Conservation (phyloP, 2,113 vertebrate genomes). For the Thymallus thymallus region DNA sequence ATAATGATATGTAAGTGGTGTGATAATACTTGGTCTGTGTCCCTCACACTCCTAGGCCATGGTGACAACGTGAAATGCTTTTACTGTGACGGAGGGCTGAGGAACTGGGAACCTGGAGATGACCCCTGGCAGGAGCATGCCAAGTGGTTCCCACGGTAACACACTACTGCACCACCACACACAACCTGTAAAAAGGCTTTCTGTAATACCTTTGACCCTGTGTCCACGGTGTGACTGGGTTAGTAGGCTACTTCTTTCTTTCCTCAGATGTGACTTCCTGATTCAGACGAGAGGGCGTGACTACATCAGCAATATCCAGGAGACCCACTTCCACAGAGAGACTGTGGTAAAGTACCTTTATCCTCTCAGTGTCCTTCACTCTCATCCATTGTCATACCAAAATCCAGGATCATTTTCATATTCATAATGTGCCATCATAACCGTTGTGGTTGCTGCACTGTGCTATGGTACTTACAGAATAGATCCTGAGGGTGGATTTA, state of each 20-base stretch:
- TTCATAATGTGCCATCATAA: too few relatives aligned
- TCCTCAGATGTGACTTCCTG: constrained; percentile 84
- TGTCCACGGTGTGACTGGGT: background rate
- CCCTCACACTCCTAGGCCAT: constrained; percentile 69
- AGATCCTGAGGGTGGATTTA: background rate
- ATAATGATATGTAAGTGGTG: background rate
- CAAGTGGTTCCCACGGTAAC: constrained; percentile 91
- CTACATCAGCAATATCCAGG: constrained; percentile 79
- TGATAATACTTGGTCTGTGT: too few relatives aligned
- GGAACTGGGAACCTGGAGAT: constrained; percentile 86
- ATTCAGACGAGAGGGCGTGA: constrained; percentile 79
- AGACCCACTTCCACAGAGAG: constrained; percentile 63
- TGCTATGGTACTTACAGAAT: background rate
- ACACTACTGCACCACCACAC: background rate
- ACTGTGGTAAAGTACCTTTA: constrained; percentile 70
- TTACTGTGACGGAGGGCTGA: constrained; percentile 84
- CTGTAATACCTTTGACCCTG: background rate
- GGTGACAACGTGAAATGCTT: constrained; percentile 89
- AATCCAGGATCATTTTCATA: background rate
- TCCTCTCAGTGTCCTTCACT: background rate
- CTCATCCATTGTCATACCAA: background rate
- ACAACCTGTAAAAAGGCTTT: background rate
- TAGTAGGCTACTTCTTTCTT: constrained; percentile 6
- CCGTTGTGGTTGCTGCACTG: background rate
- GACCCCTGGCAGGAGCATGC: constrained; percentile 94